Conservation (phyloP, 2,888 invertebrate species). For the Cynaeus angustus region DNA sequence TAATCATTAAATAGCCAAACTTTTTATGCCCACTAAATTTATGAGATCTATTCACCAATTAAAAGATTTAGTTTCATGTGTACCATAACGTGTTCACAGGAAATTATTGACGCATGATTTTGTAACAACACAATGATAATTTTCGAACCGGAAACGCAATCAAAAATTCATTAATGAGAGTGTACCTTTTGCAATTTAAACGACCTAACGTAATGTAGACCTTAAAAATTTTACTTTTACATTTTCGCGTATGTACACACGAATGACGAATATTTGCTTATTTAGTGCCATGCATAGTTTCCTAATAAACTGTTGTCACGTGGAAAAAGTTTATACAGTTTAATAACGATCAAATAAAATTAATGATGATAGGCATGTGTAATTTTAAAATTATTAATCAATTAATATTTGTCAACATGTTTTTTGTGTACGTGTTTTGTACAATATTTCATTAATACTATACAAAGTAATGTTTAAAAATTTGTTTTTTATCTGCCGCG, state of each 20-base stretch:
- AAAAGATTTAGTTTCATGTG: conserved; percentile 20
- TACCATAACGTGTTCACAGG: conserved; percentile 6
- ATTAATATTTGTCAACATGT: too few relatives aligned
- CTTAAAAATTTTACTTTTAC: conserved; percentile 8
- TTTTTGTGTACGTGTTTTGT: too few relatives aligned
- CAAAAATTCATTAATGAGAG: conserved; percentile 38
- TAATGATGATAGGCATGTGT: too few relatives aligned
- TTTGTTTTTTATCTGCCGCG: too few relatives aligned
- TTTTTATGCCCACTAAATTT: conserved; percentile 15
- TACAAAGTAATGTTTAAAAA: too few relatives aligned
- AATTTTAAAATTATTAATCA: too few relatives aligned
- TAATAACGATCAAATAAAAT: too few relatives aligned
- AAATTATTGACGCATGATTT: conserved; percentile 32
- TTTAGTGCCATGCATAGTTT: background rate
- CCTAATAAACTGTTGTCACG: too few relatives aligned
- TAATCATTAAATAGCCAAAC: conserved; percentile 10
- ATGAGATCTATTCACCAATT: conserved; percentile 21
- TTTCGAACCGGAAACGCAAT: conserved; percentile 35
- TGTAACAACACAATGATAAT: conserved; percentile 30
- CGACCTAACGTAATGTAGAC: conserved; percentile 2
- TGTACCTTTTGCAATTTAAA: conserved; percentile 38
- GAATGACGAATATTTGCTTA: background rate
- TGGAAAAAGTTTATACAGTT: too few relatives aligned
- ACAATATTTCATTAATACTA: too few relatives aligned
- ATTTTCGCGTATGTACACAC: too few relatives aligned